phyloP scores from a whole-genome alignment of 2,797 vertebrate genomes.

The Cynodonichthys magdalenae region DNA sequence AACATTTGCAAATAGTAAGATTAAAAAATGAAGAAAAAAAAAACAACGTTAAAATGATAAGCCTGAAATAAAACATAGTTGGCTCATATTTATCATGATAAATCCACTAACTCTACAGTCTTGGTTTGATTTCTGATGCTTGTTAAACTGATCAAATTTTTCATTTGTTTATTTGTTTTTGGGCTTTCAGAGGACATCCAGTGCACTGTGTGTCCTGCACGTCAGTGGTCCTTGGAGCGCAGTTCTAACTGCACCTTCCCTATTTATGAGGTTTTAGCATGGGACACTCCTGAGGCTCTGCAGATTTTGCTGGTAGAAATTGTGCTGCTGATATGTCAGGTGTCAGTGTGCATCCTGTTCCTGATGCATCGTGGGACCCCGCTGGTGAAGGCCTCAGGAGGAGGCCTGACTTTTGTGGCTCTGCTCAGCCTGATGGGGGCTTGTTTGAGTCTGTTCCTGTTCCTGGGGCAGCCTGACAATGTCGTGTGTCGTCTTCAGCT shows the following conservation, averaged over 20 bases:
- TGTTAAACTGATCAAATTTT: background rate
- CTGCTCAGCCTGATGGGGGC: slow-evolving; percentile 78
- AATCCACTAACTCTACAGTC: too few species aligned
- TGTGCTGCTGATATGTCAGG: slow-evolving; percentile 63
- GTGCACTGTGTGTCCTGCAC: slow-evolving; percentile 72
- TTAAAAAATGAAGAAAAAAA: too few species aligned
- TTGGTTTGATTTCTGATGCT: background rate
- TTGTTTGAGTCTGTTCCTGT: slow-evolving; percentile 80
- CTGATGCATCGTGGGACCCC: slow-evolving; percentile 72
- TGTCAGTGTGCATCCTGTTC: slow-evolving; percentile 71
- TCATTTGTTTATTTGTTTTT: slow-evolving; percentile 13
- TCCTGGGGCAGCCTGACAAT: slow-evolving; percentile 79
- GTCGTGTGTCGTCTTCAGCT: slow-evolving; percentile 80
- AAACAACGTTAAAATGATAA: too few species aligned
- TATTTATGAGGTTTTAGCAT: slow-evolving; percentile 75
- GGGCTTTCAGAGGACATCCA: slow-evolving; percentile 74
- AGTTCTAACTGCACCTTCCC: slow-evolving; percentile 78
- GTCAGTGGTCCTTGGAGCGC: slow-evolving; percentile 82
- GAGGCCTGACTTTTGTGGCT: slow-evolving; percentile 68
- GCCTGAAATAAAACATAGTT: too few species aligned
- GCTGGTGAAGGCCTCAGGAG: slow-evolving; percentile 82
- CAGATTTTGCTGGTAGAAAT: slow-evolving; percentile 59
- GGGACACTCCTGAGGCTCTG: slow-evolving; percentile 70
- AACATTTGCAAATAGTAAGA: too few species aligned
- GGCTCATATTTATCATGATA: too few species aligned